A percentile compares a stretch with the other conserved stretches of the same genome.
Conservation (phyloP, 2,888 invertebrate species). For the Drosophila parthenogenetica region DNA sequence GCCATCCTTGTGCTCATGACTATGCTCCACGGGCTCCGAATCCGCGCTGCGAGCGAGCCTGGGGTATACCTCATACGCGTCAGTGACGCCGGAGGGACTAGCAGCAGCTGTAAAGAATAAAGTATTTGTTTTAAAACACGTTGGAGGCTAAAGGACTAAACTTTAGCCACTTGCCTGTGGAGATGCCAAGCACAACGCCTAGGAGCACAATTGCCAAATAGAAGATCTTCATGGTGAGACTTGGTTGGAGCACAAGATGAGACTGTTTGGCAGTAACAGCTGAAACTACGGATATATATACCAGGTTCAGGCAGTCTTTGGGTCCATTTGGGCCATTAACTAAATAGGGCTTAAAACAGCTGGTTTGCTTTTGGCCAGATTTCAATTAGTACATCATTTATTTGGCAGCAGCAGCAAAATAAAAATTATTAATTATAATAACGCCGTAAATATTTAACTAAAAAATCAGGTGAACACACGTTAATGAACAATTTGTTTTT, state of each 20-base stretch:
- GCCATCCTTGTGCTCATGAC: constrained; percentile 19
- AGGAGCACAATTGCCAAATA: constrained; percentile 51
- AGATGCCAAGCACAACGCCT: constrained; percentile 51
- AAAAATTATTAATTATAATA: constrained; percentile 12
- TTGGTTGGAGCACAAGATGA: constrained; percentile 27
- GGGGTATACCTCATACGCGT: neutral
- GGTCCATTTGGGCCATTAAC: neutral
- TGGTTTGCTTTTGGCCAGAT: constrained; percentile 17
- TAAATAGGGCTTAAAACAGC: neutral
- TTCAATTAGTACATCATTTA: constrained; percentile 45
- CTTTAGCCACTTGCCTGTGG: constrained; percentile 44
- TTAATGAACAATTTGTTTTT: constrained; percentile 24
- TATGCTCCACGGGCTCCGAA: accelerated
- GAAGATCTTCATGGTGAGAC: constrained; percentile 56
- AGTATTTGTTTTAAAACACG: too few species aligned
- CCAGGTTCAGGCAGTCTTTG: constrained; percentile 1
- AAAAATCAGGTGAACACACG: constrained; percentile 22
- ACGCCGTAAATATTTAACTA: constrained; percentile 17
- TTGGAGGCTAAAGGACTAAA: neutral
- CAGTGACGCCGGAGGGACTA: too few species aligned
- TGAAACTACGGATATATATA: constrained; percentile 37
- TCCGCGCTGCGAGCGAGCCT: constrained; percentile 17
- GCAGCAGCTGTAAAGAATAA: constrained; percentile 31
- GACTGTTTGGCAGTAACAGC: constrained; percentile 34
- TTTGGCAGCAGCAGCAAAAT: constrained; percentile 51